Evolutionary conservation across 2,797 vertebrate genomes (phyloP).

Genomic region (Acipenser ruthenus): DNA sequence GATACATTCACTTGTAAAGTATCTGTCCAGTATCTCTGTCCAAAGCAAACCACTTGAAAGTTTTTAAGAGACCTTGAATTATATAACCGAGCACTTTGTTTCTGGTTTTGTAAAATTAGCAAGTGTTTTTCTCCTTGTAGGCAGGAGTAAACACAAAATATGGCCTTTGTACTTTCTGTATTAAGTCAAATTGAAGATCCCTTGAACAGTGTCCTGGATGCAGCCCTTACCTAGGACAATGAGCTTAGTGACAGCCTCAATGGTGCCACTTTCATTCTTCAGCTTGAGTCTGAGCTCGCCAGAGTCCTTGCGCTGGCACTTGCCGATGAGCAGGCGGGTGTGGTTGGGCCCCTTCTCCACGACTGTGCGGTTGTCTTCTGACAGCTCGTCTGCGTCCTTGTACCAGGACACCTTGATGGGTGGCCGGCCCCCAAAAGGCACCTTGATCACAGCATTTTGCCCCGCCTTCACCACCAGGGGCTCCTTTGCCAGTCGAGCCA

Average conservation of each 20-base stretch:
- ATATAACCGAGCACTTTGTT: too few relatives aligned
- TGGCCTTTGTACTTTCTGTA: too few relatives aligned
- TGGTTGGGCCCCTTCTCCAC: conserved; percentile 54
- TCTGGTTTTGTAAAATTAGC: too few relatives aligned
- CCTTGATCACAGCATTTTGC: conserved; percentile 59
- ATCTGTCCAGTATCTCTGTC: too few relatives aligned
- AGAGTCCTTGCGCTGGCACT: conserved; percentile 57
- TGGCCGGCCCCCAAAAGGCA: conserved; percentile 66
- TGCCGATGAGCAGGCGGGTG: conserved; percentile 64
- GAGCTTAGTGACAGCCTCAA: conserved; percentile 59
- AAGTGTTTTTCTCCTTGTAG: too few relatives aligned
- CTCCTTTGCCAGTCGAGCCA: neutral
- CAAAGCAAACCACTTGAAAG: too few relatives aligned
- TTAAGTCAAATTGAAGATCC: too few relatives aligned
- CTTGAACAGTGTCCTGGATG: too few relatives aligned
- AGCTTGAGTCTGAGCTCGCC: conserved; percentile 75
- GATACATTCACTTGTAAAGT: too few relatives aligned
- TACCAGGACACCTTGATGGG: conserved; percentile 71
- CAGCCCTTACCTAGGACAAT: conserved; percentile 64
- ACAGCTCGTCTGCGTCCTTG: conserved; percentile 64
- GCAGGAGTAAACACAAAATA: too few relatives aligned
- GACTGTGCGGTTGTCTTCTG: conserved; percentile 41
- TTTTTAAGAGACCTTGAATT: too few relatives aligned
- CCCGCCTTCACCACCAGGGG: conserved; percentile 52
- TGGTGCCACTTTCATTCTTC: conserved; percentile 65